A percentile compares a stretch with the other conserved stretches of the same genome.
Conservation (phyloP, 2,113 vertebrate species). For the Lepus americanus region DNA sequence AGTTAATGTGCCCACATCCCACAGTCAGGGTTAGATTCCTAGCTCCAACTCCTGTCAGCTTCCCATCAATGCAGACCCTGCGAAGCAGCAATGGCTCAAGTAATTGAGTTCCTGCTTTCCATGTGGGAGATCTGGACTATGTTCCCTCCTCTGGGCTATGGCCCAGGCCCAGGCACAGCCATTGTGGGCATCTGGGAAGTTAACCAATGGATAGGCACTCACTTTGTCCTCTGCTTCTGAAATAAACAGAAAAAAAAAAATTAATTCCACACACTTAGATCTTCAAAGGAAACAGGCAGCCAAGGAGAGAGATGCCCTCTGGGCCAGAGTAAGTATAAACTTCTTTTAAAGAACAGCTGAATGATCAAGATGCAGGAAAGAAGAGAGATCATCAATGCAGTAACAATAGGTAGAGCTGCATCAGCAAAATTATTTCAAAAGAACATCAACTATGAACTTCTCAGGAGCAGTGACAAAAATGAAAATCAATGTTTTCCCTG, state of each 20-base stretch:
- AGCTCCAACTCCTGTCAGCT: too few relatives aligned
- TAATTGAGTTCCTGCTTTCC: too few relatives aligned
- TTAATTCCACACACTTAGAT: constrained; percentile 11
- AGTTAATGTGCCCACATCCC: too few relatives aligned
- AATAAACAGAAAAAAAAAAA: neutral
- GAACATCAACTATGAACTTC: constrained; percentile 24
- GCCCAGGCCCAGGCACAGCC: too few relatives aligned
- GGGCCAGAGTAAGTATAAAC: neutral
- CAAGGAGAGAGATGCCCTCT: constrained; percentile 23
- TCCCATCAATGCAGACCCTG: too few relatives aligned
- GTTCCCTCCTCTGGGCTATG: too few relatives aligned
- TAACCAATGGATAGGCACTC: too few relatives aligned
- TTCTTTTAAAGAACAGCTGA: constrained; percentile 44
- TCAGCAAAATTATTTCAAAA: constrained; percentile 51
- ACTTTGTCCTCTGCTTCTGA: too few relatives aligned
- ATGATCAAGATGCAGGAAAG: neutral
- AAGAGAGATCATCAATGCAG: neutral
- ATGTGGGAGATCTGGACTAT: too few relatives aligned
- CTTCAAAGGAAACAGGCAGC: constrained; percentile 8
- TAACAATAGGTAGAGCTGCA: neutral
- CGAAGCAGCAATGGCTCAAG: too few relatives aligned
- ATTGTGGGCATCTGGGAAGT: too few relatives aligned
- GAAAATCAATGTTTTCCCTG: neutral
- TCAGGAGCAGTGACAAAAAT: constrained; percentile 60
- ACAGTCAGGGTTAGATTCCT: too few relatives aligned